Conservation (phyloP, 2,888 invertebrate genomes). For the Neoitamus cyanurus region DNA sequence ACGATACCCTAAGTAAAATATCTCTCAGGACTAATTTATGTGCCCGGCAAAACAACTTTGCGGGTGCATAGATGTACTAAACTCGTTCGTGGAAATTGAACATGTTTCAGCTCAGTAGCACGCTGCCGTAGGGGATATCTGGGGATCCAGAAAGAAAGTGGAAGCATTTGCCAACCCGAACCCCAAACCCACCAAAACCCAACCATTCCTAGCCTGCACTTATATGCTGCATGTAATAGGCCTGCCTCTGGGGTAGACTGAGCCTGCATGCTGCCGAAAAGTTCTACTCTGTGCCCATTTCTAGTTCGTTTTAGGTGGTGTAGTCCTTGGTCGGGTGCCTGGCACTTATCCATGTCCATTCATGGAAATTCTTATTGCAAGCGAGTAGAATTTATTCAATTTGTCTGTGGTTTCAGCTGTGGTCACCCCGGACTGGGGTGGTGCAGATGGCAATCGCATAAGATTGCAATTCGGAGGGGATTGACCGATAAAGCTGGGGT, state of each 20-base stretch:
- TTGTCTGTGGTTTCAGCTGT: slow-evolving; percentile 7
- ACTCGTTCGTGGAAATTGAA: slow-evolving; percentile 25
- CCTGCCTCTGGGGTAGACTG: not conserved
- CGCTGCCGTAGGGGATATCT: not conserved
- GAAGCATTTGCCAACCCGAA: slow-evolving; percentile 30
- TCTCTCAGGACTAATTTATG: slow-evolving; percentile 31
- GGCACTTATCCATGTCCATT: slow-evolving; percentile 35
- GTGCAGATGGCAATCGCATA: not conserved
- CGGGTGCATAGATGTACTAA: slow-evolving; percentile 15
- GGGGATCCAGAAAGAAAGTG: slow-evolving; percentile 20
- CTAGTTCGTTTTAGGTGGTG: not conserved
- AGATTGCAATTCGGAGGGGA: not conserved
- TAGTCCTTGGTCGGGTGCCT: not conserved
- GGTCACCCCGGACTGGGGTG: not conserved
- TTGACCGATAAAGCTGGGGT: not conserved
- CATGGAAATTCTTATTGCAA: slow-evolving; percentile 20
- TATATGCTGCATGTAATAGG: not conserved
- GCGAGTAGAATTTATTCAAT: slow-evolving; percentile 3
- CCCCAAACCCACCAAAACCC: not conserved
- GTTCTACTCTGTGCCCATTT: not conserved
- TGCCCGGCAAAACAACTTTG: slow-evolving; percentile 24
- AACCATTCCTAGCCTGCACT: not conserved
- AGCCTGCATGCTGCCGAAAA: slow-evolving; percentile 5
- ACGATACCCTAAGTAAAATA: slow-evolving; percentile 35
- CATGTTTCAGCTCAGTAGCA: slow-evolving; percentile 28